Base-by-base conservation (phyloP, 1,140 invertebrate species). In the Diorhabda elongata region DNA sequence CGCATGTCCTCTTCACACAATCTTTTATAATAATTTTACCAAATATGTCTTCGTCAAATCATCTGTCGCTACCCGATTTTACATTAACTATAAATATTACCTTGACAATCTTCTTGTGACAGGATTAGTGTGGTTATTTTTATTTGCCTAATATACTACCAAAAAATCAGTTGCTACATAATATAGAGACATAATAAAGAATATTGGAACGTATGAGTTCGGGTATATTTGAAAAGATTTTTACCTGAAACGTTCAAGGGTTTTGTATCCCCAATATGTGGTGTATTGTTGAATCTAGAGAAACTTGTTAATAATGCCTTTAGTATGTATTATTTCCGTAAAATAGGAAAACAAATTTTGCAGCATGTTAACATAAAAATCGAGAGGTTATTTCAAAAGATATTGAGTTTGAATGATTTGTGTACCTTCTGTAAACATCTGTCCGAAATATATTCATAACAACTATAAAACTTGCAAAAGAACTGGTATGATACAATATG, bases 321-420 rank as follows among this genome's bases (percentile, higher is more conserved):
- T 52, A 52, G 47, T 52, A 52, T 52, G 6, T 52, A 52, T 52
- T 52, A 52, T 52, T 52, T 52, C 47, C 47, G 47, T 52, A 52
- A 52, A 52, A 52, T 52, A 52, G 47, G 47, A 52, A 52, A 52
- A 52, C 47, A 52, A 52, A 52, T 52, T 52, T 52, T 52, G 47
- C 47, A 52, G 47, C 47, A 52, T 52, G 47, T 52, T 52, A 52
- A 52, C 47, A 52, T 52, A 52, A 52, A 26, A 52, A 52, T 52
- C 47, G 47, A 52, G 47, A 52, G 47, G 6, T 6, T 52, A n/a
- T 52, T 52, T 52, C 6, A 52, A 52, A 52, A 52, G 47, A 52
- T 52, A 52, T 52, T 52, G 47, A 52, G 47, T 52, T n/a, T 52
- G 47, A 52, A 52, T 52, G 47, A 52, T 52, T 52, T 52, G 47